Evolutionary conservation across 2,888 invertebrate species (phyloP).

Genomic region (Acrocyrtus sp.): DNA sequence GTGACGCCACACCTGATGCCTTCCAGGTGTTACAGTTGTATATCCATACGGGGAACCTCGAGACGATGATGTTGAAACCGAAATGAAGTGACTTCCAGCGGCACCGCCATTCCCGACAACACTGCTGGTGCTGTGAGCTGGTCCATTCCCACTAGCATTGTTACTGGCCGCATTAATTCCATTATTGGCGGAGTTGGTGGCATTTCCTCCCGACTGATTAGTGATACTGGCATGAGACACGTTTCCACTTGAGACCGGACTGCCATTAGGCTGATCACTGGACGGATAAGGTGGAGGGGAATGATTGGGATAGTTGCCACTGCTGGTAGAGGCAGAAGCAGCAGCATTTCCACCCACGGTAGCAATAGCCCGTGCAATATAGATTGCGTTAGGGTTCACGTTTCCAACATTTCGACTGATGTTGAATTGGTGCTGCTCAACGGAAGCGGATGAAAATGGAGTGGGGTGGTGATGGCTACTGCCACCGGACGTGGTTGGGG

Average conservation of each 20-base stretch:
- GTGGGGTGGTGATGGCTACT: conserved; percentile 33
- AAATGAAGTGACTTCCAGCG: conserved; percentile 21
- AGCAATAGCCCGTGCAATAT: conserved; percentile 58
- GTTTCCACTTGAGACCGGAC: too few species aligned
- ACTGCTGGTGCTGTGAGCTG: too few species aligned
- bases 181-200: too few species aligned
- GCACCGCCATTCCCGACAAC: neutral
- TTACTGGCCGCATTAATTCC: conserved; percentile 10
- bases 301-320: conserved; percentile 56
- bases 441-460: conserved; percentile 20
- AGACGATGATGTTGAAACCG: conserved; percentile 46
- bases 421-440: conserved; percentile 10
- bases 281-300: conserved; percentile 60
- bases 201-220: too few species aligned
- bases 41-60: conserved; percentile 49
- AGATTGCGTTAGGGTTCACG: conserved; percentile 7
- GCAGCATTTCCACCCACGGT: conserved; percentile 23
- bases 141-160: conserved; percentile 23
- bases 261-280: conserved; percentile 19
- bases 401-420: conserved; percentile 25
- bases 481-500: too few species aligned
- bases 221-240: conserved; percentile 29
- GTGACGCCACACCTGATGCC: too few species aligned
- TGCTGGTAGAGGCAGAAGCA: conserved; percentile 44
- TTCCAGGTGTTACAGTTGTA: conserved; percentile 11